Evolutionary conservation across 2,797 vertebrate genomes (phyloP), one percentile per base, ranked within the genome.

Genomic region (Spatula clypeata): DNA sequence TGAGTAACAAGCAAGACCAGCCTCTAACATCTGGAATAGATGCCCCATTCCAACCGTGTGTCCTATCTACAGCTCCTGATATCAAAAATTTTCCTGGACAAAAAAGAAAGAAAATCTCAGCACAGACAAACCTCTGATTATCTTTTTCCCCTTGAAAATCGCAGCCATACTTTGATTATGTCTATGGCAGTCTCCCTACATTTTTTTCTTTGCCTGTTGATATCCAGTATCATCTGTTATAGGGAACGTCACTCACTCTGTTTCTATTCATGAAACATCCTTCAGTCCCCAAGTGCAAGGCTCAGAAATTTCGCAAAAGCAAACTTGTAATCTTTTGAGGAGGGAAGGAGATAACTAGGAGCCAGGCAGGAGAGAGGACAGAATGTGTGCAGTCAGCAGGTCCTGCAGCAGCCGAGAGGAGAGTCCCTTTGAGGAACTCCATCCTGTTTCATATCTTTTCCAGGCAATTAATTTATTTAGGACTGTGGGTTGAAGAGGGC

Each of bases 41-140:
- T 64, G 67, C 62, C 55, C 31, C 53, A 71, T 57, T 61, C 47
- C 64, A 92, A 13, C 27, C 42, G 29, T 19, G 42, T 60, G 26
- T 82, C 13, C 3, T 82, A 79, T 72, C 70, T 84, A 40, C 31
- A 73, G 15, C 8, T 90, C 31, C 47, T 19, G 29, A 38, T 55
- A 70, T 2, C 57, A 55, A 69, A 94, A 36, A 11, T 14, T 47
- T 44, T 94, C 45, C 45, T 64, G 54, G 34, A 45, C 3, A 47
- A 75, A 64, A 79, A 79, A 17, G 18, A 79, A 31, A 74, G 3
- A 93, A 93, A 79, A 93, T 40, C 21, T 84, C 55, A 93, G 32
- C 31, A 64, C 45, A 83, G 55, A 21, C 42, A 81, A 81, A 92
- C 5, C 29, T 84, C 58, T 90, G 76, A 86, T 93, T 66, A 81